phyloP scores from a whole-genome alignment of 2,888 invertebrate species.

The Vanessa cardui region DNA sequence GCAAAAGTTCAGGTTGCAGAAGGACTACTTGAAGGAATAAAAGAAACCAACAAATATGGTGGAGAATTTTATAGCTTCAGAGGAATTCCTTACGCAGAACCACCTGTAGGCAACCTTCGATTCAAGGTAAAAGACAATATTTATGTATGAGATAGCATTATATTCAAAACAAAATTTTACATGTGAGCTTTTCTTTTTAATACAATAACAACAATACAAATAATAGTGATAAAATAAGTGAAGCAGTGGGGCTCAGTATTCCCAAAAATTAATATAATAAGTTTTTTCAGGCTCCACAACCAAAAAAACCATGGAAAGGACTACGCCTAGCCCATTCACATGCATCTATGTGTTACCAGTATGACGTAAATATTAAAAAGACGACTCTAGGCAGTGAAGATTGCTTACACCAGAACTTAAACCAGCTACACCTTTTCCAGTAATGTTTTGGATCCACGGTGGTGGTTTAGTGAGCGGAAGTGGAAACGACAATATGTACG shows the following conservation, averaged over 20 bases:
- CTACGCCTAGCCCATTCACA: conserved; percentile 55
- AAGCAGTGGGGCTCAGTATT: too few species aligned
- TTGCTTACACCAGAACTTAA: conserved; percentile 56
- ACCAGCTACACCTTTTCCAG: conserved; percentile 46
- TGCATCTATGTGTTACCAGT: conserved; percentile 54
- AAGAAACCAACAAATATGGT: conserved; percentile 46
- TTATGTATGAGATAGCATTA: not conserved
- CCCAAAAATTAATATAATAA: too few species aligned
- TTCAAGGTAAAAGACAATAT: conserved; percentile 28
- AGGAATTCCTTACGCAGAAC: conserved; percentile 42
- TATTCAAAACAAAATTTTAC: not conserved
- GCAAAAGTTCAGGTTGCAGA: conserved; percentile 49
- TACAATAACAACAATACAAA: too few species aligned
- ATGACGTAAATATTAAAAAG: conserved; percentile 46
- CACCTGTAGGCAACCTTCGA: conserved; percentile 36
- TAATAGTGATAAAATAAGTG: too few species aligned
- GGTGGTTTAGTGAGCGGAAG: conserved; percentile 61
- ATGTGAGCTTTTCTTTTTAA: too few species aligned
- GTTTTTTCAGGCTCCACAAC: conserved; percentile 53
- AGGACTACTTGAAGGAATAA: conserved; percentile 53
- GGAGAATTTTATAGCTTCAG: conserved; percentile 40
- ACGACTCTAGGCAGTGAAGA: conserved; percentile 53
- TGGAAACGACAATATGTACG: conserved; percentile 60
- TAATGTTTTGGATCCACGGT: conserved; percentile 63
- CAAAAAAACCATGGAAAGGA: conserved; percentile 56